Conservation (phyloP, 2,113 vertebrate species). For the Sander lucioperca region DNA sequence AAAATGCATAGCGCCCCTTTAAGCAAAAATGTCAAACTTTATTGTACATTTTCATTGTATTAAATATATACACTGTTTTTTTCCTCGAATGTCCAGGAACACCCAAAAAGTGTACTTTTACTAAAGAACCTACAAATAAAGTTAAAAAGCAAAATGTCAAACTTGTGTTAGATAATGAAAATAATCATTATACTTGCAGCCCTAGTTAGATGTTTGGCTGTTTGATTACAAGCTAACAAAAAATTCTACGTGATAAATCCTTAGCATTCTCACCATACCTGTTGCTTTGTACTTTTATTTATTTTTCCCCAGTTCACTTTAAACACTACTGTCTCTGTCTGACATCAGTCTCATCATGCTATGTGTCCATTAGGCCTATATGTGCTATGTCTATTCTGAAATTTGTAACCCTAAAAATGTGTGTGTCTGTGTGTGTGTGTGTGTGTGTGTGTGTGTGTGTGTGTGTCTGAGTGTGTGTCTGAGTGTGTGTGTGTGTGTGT, state of each 20-base stretch:
- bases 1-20: too few relatives aligned
- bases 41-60: too few relatives aligned
- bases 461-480: not conserved
- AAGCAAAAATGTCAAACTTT: too few relatives aligned
- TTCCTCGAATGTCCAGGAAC: too few relatives aligned
- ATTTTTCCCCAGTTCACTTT: not conserved
- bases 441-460: not conserved
- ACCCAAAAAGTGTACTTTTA: too few relatives aligned
- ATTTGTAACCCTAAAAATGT: not conserved
- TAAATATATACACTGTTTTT: too few relatives aligned
- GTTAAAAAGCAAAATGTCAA: too few relatives aligned
- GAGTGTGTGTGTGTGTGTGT: not conserved
- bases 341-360: not conserved
- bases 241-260: not conserved
- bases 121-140: too few relatives aligned
- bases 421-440: not conserved
- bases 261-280: not conserved
- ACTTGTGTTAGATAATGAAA: not conserved
- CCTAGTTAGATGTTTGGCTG: too few relatives aligned
- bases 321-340: not conserved
- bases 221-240: too few relatives aligned
- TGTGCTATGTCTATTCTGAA: not conserved
- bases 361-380: not conserved
- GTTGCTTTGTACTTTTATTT: not conserved
- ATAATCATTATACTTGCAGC: not conserved